Base-by-base conservation (phyloP, 2,113 vertebrate genomes). In the Tachysurus vachellii region DNA sequence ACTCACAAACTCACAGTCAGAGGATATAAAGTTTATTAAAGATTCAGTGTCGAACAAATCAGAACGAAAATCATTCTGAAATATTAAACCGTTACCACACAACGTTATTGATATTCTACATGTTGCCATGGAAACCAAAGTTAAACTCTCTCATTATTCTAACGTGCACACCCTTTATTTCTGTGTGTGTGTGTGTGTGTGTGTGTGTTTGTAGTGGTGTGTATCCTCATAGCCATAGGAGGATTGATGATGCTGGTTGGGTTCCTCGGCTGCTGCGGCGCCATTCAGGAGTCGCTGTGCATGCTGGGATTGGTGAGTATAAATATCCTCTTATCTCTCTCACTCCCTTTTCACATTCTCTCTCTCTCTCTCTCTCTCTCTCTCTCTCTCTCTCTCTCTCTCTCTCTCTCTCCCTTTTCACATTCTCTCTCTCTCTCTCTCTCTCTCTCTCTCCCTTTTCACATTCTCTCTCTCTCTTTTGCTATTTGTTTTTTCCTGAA, bases 231-330 rank as follows among this genome's bases (percentile, higher is more conserved):
- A 76, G 97, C 94, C 85, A 97, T 96, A 13, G 98, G 98, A 31
- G 97, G 97, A 0, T 94, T 99, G 88, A 99, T 99, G 95, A 99
- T 99, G 98, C 90, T 99, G 28, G 97, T 99, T 91, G 98, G 98
- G 0, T 99, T 99, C 93, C 94, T 99, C 87, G 97, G 98, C 90
- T 99, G 98, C 89, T 99, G 97, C 84, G 98, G 98, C 26, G 97
- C 98, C 0, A 95, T 99, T 88, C 97, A 97, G 89, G 98, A 99
- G 87, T 99, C 98, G 2, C 96, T 97, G 0, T 98, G 96, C 92
- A 98, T 99, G 98, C 96, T 99, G 91, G 97, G 97, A 90, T 89
- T 97, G 97, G 98, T 99, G 93, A 92, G 96, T 84, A 75, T 36
- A 82, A 59, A 83, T 70, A 81, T 54, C 47, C 81, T 86, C 62